phyloP scores from a whole-genome alignment of 2,888 invertebrate genomes.

The Choreutis nemorana region DNA sequence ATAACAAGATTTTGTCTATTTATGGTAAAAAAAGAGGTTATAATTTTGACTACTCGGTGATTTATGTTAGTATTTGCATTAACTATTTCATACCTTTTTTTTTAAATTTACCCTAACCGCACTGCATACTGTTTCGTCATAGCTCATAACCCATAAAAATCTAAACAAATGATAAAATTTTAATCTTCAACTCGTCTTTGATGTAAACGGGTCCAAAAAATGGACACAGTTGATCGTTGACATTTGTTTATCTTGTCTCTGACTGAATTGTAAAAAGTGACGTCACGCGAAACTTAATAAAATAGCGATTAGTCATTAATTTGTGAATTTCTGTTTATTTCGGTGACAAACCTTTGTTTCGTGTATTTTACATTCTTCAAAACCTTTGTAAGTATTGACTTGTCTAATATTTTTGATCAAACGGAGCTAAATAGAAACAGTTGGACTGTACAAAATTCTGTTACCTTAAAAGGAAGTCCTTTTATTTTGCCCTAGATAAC shows the following conservation, averaged over 20 bases:
- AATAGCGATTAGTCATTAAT: constrained; percentile 7
- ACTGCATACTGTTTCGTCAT: no score
- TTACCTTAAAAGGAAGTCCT: constrained; percentile 39
- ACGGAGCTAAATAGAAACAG: constrained; percentile 22
- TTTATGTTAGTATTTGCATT: no score
- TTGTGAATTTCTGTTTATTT: constrained; percentile 10
- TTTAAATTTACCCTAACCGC: no score
- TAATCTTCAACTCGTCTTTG: background rate
- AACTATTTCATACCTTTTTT: no score
- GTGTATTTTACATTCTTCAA: constrained; percentile 8
- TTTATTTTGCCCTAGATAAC: constrained; percentile 21
- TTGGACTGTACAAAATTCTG: constrained; percentile 25
- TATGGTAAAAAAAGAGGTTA: no score
- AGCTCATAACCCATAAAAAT: no score
- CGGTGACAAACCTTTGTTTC: constrained; percentile 14
- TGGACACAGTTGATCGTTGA: background rate
- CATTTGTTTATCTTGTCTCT: background rate
- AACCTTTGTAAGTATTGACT: constrained; percentile 18
- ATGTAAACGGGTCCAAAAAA: background rate
- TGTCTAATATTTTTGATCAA: no score
- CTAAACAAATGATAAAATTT: no score
- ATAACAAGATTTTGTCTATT: no score
- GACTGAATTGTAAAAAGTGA: no score
- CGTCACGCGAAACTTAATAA: no score
- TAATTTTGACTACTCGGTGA: no score